Conservation (phyloP, 2,888 invertebrate species). For the Dicyrtoma fusca region DNA sequence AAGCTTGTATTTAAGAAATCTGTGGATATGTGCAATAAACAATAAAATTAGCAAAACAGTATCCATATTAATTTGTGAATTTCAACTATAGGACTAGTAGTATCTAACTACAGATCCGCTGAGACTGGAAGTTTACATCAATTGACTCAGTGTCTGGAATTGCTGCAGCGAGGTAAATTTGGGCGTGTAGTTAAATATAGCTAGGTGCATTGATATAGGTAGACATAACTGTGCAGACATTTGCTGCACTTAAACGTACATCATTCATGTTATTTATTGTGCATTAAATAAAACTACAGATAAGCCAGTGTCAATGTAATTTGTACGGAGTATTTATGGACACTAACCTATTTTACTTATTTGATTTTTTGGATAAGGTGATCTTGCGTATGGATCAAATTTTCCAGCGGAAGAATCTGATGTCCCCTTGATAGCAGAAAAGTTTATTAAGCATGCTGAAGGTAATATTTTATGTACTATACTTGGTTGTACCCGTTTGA, state of each 20-base stretch:
- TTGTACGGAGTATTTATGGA: too few species aligned
- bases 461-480: slow-evolving; percentile 36
- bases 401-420: slow-evolving; percentile 75
- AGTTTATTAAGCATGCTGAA: slow-evolving; percentile 72
- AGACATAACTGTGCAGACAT: too few species aligned
- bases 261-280: too few species aligned
- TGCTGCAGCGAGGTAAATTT: slow-evolving; percentile 68
- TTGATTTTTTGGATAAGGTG: too few species aligned
- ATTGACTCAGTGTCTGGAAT: slow-evolving; percentile 76
- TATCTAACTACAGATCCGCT: slow-evolving; percentile 69
- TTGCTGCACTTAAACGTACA: too few species aligned
- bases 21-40: background rate
- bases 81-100: slow-evolving; percentile 43
- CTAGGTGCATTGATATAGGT: too few species aligned
- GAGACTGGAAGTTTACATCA: slow-evolving; percentile 68
- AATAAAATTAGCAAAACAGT: background rate
- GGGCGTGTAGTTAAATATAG: too few species aligned
- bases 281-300: too few species aligned
- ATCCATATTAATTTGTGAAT: background rate
- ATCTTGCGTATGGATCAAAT: slow-evolving; percentile 68
- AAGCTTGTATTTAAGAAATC: slow-evolving; percentile 14
- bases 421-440: slow-evolving; percentile 77
- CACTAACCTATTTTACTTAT: too few species aligned
- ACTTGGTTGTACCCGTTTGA: too few species aligned
- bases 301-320: too few species aligned